Conservation (phyloP, 2,888 invertebrate species). For the Clanis bilineata region DNA sequence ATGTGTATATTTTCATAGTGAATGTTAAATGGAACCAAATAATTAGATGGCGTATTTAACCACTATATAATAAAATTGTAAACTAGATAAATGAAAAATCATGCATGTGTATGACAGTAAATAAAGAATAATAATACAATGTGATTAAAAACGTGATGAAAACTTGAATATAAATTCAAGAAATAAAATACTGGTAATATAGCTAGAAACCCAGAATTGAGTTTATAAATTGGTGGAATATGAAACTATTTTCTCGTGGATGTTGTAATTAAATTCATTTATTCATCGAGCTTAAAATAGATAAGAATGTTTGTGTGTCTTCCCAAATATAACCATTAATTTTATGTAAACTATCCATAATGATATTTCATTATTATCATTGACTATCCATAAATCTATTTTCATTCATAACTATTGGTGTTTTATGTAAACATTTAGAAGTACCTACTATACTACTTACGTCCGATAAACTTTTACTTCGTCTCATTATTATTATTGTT, state of each 20-base stretch:
- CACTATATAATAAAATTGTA: constrained; percentile 19
- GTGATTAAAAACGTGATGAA: constrained; percentile 43
- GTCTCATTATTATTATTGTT: not conserved
- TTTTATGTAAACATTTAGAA: not conserved
- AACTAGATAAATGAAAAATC: not conserved
- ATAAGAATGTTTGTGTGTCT: constrained; percentile 44
- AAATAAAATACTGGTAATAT: not conserved
- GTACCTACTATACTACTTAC: constrained; percentile 6
- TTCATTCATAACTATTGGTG: not conserved
- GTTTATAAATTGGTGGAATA: not conserved
- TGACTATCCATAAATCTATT: not conserved
- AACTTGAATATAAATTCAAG: constrained; percentile 18
- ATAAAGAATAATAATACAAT: constrained; percentile 26
- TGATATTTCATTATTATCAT: no score
- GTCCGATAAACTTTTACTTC: not conserved
- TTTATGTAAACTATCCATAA: not conserved
- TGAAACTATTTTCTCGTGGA: constrained; percentile 22
- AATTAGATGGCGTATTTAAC: constrained; percentile 43
- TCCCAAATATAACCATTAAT: constrained; percentile 30
- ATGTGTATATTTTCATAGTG: constrained; percentile 80
- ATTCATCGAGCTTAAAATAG: constrained; percentile 52
- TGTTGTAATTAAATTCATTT: constrained; percentile 22
- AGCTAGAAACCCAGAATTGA: not conserved
- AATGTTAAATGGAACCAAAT: constrained; percentile 80
- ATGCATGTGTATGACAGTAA: constrained; percentile 5